A percentile compares a stretch with the other conserved stretches of the same genome.
Conservation (phyloP, 2,888 invertebrate species). For the Eumacrocentrus americanus region DNA sequence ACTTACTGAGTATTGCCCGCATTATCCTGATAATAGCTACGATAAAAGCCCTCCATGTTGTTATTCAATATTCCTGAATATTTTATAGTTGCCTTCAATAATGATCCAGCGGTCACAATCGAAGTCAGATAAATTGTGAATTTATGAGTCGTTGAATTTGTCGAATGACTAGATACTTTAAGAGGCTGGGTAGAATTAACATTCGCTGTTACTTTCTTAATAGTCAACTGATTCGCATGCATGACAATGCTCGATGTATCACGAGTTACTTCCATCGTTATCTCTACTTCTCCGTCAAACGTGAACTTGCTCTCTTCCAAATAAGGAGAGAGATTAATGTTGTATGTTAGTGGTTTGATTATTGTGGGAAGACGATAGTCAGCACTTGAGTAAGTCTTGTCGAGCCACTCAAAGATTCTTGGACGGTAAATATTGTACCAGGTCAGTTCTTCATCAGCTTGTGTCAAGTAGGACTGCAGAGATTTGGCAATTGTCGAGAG, state of each 20-base stretch:
- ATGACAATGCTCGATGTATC: constrained; percentile 59
- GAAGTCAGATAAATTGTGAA: constrained; percentile 62
- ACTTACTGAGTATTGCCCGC: constrained; percentile 61
- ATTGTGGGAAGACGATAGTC: constrained; percentile 65
- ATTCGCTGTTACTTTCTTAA: constrained; percentile 39
- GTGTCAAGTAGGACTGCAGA: constrained; percentile 22
- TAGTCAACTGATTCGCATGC: constrained; percentile 62
- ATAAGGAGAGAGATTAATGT: constrained; percentile 62
- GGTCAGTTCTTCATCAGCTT: constrained; percentile 39
- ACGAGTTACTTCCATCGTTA: constrained; percentile 55
- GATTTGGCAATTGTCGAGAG: constrained; percentile 11
- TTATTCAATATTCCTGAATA: constrained; percentile 67
- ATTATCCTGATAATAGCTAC: constrained; percentile 64
- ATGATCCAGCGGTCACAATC: constrained; percentile 50
- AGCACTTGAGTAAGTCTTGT: constrained; percentile 33
- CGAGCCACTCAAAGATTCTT: constrained; percentile 45
- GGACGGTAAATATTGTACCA: constrained; percentile 45
- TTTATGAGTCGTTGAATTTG: constrained; percentile 62
- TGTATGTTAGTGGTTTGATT: constrained; percentile 48
- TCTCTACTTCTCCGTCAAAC: constrained; percentile 63
- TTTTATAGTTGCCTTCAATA: constrained; percentile 64
- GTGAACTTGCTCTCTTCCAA: constrained; percentile 59
- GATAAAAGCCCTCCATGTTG: constrained; percentile 70
- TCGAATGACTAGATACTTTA: background rate
- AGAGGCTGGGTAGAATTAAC: constrained; percentile 16